These are phyloP conservation scores for Eupithecia tripunctaria DNA, from an alignment of 2,888 invertebrate genomes.

Conservation along the genomic window DNA sequence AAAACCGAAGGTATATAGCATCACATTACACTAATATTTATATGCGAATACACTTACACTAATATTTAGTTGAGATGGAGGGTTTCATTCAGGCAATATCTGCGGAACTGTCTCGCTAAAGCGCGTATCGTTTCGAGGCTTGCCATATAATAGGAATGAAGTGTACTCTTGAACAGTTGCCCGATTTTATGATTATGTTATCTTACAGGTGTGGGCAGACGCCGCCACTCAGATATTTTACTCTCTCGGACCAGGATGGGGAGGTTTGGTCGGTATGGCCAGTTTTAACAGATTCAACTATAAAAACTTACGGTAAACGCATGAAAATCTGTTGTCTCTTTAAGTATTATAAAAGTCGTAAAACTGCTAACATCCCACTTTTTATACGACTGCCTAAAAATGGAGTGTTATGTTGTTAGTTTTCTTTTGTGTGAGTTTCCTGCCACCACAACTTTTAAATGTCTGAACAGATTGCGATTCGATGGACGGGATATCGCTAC, in stretches of 20 bases:
- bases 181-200: background rate
- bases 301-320: conserved; percentile 85
- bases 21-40: no score
- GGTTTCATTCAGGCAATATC: no score
- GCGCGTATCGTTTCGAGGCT: no score
- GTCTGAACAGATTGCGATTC: background rate
- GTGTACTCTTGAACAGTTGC: background rate
- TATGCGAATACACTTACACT: no score
- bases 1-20: conserved; percentile 87
- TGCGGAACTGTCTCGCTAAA: no score
- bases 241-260: conserved; percentile 95
- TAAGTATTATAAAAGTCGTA: no score
- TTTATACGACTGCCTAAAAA: background rate
- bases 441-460: background rate
- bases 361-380: background rate
- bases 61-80: no score
- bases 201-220: conserved; percentile 92
- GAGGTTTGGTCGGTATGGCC: conserved; percentile 93
- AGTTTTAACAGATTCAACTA: conserved; percentile 92
- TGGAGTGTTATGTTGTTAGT: background rate
- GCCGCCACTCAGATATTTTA: conserved; percentile 97
- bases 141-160: background rate
- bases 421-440: background rate
- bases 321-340: background rate
- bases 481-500: background rate